phyloP scores from a whole-genome alignment of 2,797 vertebrate genomes.

The Anguilla pacifica region DNA sequence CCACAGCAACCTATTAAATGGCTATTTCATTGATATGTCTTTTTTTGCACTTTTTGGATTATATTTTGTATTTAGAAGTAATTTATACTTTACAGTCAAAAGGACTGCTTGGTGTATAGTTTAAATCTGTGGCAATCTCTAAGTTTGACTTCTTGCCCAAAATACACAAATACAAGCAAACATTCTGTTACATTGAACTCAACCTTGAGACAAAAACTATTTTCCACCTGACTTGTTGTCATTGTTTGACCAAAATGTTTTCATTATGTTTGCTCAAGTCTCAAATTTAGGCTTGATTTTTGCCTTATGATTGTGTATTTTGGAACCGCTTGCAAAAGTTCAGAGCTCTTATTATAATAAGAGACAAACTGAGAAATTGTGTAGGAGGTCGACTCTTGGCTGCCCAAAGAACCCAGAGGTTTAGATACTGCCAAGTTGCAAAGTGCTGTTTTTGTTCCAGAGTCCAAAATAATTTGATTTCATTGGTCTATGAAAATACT shows the following conservation, averaged over 20 bases:
- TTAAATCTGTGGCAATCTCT: not conserved
- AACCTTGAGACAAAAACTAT: conserved; percentile 19
- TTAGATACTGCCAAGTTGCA: conserved; percentile 11
- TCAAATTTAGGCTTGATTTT: conserved; percentile 29
- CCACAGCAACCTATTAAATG: too few relatives aligned
- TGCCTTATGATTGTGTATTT: conserved; percentile 29
- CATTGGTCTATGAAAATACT: conserved; percentile 9
- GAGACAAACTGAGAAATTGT: conserved; percentile 30
- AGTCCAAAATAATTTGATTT: conserved; percentile 12
- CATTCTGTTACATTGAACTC: not conserved
- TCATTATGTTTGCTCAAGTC: conserved; percentile 23
- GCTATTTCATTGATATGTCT: too few relatives aligned
- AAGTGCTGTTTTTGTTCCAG: conserved; percentile 8
- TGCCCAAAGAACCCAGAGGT: conserved; percentile 19
- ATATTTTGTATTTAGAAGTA: too few relatives aligned
- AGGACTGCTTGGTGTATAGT: not conserved
- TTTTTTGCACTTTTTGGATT: too few relatives aligned
- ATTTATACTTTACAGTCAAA: not conserved
- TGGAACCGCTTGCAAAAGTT: conserved; percentile 29
- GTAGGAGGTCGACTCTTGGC: conserved; percentile 27
- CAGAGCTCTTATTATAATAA: conserved; percentile 13
- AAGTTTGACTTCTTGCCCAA: not conserved
- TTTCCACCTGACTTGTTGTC: conserved; percentile 27
- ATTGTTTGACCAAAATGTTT: conserved; percentile 10
- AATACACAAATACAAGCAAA: not conserved